Evolutionary conservation across 2,113 vertebrate genomes (phyloP), one percentile per base, ranked within the genome.

Genomic region (Tragelaphus strepsiceros): DNA sequence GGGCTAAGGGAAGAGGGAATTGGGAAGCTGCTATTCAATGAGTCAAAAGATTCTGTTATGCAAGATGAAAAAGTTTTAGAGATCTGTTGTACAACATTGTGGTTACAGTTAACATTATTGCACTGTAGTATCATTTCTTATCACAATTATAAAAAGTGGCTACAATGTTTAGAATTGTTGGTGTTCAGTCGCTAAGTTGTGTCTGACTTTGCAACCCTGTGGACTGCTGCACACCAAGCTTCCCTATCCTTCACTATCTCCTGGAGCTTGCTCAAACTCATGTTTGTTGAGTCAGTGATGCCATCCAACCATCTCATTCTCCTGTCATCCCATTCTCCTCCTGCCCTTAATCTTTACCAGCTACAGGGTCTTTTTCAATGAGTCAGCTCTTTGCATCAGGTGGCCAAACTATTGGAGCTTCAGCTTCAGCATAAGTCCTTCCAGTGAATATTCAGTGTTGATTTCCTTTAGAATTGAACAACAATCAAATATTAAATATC

Each of bases 221-320:
- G 67, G n/a, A 39, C 67, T 71, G 67, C 67, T 1, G 2, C 67
- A 39, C 67, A 71, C 67, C 67, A 71, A 71, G n/a, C n/a, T 71
- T 71, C 67, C 67, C n/a, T 71, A 12, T 71, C 67, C n/a, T 22
- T 39, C 67, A 71, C 5, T 39, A 22, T 39, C n/a, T 71, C 19
- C 67, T 71, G n/a, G n/a, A 71, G n/a, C n/a, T 39, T 39, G 5
- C n/a, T 22, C 67, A 71, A 12, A 22, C n/a, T 39, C 67, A 22
- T 12, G n/a, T 21, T 6, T 2, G 0, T 22, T 71, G n/a, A 71
- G n/a, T 39, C 0, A 5, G n/a, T 71, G n/a, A 71, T 71, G 19
- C 67, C n/a, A 39, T 39, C 19, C n/a, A 22, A 12, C 19, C n/a
- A 71, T 39, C n/a, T 71, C 67, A 39, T 71, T 12, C 67, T 39